These are phyloP conservation scores for Watsonalla binaria DNA, from an alignment of 2,888 invertebrate species.

Conservation along the genomic window DNA sequence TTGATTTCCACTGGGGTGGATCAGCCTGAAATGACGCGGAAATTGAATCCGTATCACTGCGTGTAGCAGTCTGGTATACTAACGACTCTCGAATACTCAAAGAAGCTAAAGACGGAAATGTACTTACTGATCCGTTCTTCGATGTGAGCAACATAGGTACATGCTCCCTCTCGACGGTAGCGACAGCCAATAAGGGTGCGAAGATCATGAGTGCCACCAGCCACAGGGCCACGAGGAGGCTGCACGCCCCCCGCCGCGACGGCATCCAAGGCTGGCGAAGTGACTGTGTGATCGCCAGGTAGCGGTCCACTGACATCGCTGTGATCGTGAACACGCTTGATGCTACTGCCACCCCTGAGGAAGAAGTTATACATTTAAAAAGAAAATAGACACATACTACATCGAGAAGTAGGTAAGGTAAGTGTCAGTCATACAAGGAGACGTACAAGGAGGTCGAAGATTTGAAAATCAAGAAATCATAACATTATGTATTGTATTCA, in stretches of 20 bases:
- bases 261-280: conserved; percentile 85
- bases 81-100: too few species aligned
- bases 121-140: conserved; percentile 59
- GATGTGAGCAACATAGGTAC: conserved; percentile 53
- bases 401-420: too few species aligned
- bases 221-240: conserved; percentile 82
- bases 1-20: too few species aligned
- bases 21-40: too few species aligned
- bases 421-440: too few species aligned
- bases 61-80: too few species aligned
- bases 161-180: conserved; percentile 58
- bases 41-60: too few species aligned
- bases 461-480: too few species aligned
- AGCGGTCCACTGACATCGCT: conserved; percentile 87
- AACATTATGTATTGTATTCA: too few species aligned
- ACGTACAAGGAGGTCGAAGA: too few species aligned
- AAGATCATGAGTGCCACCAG: conserved; percentile 82
- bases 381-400: neutral
- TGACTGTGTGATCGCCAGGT: conserved; percentile 86
- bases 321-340: conserved; percentile 89
- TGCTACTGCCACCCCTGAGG: conserved; percentile 85
- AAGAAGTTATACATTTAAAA: too few species aligned
- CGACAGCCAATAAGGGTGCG: conserved; percentile 80
- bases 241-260: conserved; percentile 82
- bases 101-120: too few species aligned